Base-by-base conservation (phyloP, 2,113 vertebrate species). In the Sarotherodon lohbergeri region DNA sequence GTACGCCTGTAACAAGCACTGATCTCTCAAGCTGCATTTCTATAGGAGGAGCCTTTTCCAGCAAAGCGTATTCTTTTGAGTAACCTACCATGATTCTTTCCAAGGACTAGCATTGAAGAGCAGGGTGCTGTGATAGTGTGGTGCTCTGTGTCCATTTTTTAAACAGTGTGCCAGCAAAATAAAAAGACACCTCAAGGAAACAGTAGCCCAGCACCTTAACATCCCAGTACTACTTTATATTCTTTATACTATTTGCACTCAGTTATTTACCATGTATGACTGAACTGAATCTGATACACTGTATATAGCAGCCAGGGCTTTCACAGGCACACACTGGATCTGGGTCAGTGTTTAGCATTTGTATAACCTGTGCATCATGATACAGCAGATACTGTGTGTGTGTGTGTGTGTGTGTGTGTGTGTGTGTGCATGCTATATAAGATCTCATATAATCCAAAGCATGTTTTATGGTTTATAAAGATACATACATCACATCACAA, bases 371-470 rank as follows among this genome's bases (percentile, higher is more conserved):
- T 7, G 17, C 48, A 19, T 52, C 48, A 52, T 52, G 16, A 52
- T 52, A 52, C 48, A 52, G 48, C 48, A 19, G 17, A 46, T 46
- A 46, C 14, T 27, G 22, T 12, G n/a, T 9, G 48, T 8, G 46
- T 8, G 16, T 17, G 7, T 2, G 2, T 7, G 6, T 1, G 0
- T 48, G 6, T 4, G 3, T 4, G 9, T 39, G 9, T 5, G 4
- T 11, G 0, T 0, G 6, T 4, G 6, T 34, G 32, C 22, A 22
- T 22, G 22, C 22, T 22, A 22, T 22, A 22, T 22, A 22, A 22
- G 22, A 22, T 22, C 22, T 22, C 22, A 22, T 22, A 22, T 22
- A 22, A 22, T 22, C 22, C 22, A 22, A 22, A 22, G 22, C 22
- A 22, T 22, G 22, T 22, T 22, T 22, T 22, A 22, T 22, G 22